Evolutionary conservation across 1,140 invertebrate genomes (phyloP), one percentile per base, ranked within the genome.

Genomic region (Pachypeltis micranthus): DNA sequence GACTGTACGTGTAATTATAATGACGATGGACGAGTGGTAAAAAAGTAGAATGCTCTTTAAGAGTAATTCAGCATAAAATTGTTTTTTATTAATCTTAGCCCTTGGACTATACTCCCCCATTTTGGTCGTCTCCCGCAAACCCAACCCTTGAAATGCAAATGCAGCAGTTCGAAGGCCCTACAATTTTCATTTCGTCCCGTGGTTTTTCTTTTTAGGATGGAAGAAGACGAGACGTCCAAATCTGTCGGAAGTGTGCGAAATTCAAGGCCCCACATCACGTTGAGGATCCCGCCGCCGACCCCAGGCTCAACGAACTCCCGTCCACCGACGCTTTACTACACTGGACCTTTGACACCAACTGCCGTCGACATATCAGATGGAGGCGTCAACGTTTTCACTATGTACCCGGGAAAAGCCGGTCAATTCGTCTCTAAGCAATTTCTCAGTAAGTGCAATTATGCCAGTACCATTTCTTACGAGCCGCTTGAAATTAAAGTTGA

Each of bases 391-490:
- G 79, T 81, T 59, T 73, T 77, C n/a, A 70, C 81, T 39, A 74
- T 83, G 64, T 83, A 85, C 65, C 74, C 80, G 0, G 82, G 79
- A 62, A 85, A 82, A 59, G 83, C 84, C 0, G 83, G 83, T 3
- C 83, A 85, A 44, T 88, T 86, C 69, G 81, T 88, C 73, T 85
- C 86, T 69, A 82, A 85, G 59, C 85, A 87, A 65, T 85, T 88
- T 63, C 82, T 83, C 59, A 85, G 84, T 1, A 82, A 68, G 67
- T 60, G 16, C n/a, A 1, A 1, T 47, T 23, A 27, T n/a, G n/a
- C n/a, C n/a, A n/a, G n/a, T n/a, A n/a, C n/a, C 25, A 23, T 54
- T 24, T 24, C 25, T 54, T 23, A 23, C 47, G 25, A 54, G 21
- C 59, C 59, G 24, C 23, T 27, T 59, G 28, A 59, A 59, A n/a